These are phyloP conservation scores for Origma solitaria DNA, from an alignment of 2,113 vertebrate species.

Conservation along the genomic window DNA sequence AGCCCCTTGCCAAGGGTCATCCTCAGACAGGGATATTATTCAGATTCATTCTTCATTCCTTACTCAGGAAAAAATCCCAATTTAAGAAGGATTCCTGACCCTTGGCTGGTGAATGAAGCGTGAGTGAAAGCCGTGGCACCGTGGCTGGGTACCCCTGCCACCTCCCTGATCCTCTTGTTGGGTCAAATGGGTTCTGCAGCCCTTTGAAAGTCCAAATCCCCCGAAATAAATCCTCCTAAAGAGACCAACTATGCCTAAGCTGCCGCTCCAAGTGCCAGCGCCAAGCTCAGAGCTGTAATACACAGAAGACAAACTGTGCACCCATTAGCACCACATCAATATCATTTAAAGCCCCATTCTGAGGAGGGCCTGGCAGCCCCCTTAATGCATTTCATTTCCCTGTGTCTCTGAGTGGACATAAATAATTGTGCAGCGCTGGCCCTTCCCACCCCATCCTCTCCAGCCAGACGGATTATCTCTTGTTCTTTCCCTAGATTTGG, in stretches of 20 bases:
- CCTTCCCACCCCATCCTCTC: not conserved
- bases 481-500: conserved; percentile 61
- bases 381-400: conserved; percentile 48
- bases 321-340: conserved; percentile 68
- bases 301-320: conserved; percentile 48
- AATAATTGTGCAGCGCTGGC: conserved; percentile 26
- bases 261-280: not conserved
- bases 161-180: not conserved
- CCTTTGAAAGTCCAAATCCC: not conserved
- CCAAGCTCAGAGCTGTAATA: not conserved
- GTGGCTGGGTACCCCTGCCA: not conserved
- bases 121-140: not conserved
- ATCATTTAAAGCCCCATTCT: conserved; percentile 69
- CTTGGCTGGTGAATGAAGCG: not conserved
- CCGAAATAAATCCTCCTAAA: not conserved
- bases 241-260: not conserved
- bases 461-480: conserved; percentile 60
- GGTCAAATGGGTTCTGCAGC: not conserved
- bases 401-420: conserved; percentile 31
- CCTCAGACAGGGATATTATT: not conserved
- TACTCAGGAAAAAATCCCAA: not conserved
- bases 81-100: not conserved
- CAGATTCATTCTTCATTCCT: not conserved
- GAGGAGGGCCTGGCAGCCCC: conserved; percentile 43
- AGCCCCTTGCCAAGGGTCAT: not conserved